Evolutionary conservation across 2,888 invertebrate genomes (phyloP), one percentile per base, ranked within the genome.

Genomic region (Cecidostiba fungosa): DNA sequence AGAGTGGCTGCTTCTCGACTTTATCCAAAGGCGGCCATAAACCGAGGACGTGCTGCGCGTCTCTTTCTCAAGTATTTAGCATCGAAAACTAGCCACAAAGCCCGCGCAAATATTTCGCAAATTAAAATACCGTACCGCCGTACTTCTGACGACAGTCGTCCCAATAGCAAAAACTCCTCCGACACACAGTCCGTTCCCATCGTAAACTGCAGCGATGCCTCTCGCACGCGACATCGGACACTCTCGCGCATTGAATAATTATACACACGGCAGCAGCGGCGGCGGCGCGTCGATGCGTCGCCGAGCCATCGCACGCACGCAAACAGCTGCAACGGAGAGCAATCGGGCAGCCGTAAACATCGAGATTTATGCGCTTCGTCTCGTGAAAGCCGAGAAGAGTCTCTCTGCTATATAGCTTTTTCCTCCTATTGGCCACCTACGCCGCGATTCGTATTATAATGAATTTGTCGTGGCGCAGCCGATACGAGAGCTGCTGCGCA

Each of bases 361-460:
- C 43, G 29, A 43, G 62, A 81, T 81, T 81, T 81, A 81, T 23
- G 80, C 50, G 50, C 69, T 16, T 16, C 39, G 39, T 19, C 62
- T 39, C 39, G 70, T 70, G 79, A 79, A 79, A 79, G 79, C 36
- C 50, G 79, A 78, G 78, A 26, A 23, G 23, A 26, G 12, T 50
- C 5, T 6, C 3, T 26, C 0, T 3, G 29, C 12, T 69, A 29
- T 62, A 23, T 3, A 14, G n/a, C 70, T 50, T 79, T 32, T 50
- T 32, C 29, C 32, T 23, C 14, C 66, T 29, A 16, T n/a, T 3
- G 80, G 50, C 72, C 80, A 80, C 80, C 80, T 80, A 73, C 80
- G 59, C 79, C 47, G 16, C 12, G 29, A 19, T 39, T 59, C 29
- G n/a, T 26, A 59, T 54, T 73, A 59, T 80, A 39, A 80, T 73